These are phyloP conservation scores for Ispidina lecontei DNA, from an alignment of 2,797 vertebrate species.

Conservation along the genomic window DNA sequence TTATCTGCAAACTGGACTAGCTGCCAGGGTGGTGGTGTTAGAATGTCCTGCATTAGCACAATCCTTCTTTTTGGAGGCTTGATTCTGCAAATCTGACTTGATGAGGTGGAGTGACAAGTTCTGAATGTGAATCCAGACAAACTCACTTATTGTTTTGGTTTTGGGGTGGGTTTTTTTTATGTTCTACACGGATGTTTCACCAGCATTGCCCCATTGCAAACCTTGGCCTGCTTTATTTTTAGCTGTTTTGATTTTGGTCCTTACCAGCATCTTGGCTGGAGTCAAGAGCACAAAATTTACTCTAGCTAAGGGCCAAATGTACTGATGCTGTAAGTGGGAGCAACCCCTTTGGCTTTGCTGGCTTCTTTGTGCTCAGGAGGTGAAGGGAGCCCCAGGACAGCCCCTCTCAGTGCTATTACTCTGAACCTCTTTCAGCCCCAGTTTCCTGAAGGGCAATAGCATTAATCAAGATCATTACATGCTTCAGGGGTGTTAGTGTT, in stretches of 20 bases:
- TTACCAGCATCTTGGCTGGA: background rate
- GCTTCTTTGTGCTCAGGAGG: background rate
- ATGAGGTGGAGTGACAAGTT: background rate
- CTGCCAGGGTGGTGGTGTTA: background rate
- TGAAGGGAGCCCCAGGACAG: background rate
- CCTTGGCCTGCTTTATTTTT: background rate
- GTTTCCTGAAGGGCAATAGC: background rate
- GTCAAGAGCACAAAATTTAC: background rate
- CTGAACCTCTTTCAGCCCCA: background rate
- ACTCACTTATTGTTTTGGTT: background rate
- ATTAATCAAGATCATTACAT: conserved; percentile 23
- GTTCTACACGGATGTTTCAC: background rate
- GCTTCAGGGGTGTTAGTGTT: conserved; percentile 10
- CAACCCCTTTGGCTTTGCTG: background rate
- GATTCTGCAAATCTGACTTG: background rate
- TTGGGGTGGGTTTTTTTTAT: background rate
- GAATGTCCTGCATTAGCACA: background rate
- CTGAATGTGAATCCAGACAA: background rate
- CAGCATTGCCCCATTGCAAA: background rate
- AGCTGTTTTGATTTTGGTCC: background rate
- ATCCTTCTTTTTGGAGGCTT: background rate
- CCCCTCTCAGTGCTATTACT: background rate
- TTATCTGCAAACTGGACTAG: background rate
- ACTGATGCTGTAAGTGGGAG: background rate
- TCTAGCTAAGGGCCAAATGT: background rate